Evolutionary conservation across 2,797 vertebrate genomes (phyloP).

Genomic region (Peromyscus eremicus): DNA sequence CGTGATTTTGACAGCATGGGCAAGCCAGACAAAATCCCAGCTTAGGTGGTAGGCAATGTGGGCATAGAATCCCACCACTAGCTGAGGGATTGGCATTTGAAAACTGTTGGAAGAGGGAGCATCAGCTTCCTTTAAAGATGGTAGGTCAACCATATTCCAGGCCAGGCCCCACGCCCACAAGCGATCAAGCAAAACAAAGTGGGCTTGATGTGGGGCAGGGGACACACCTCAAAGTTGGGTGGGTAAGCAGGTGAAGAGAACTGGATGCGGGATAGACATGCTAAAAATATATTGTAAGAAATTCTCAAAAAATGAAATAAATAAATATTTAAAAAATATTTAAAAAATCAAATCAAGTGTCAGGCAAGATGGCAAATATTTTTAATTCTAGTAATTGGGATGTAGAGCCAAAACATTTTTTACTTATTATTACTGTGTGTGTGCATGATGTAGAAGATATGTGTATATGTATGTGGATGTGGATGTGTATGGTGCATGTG

Average conservation of each 20-base stretch:
- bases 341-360: background rate
- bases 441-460: no score
- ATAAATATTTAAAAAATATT: no score
- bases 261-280: background rate
- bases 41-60: background rate
- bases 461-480: no score
- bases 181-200: no score
- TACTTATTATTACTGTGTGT: background rate
- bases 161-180: background rate
- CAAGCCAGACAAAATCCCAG: background rate
- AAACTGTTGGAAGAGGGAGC: background rate
- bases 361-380: background rate
- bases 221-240: background rate
- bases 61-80: background rate
- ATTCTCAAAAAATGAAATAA: background rate
- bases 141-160: background rate
- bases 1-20: background rate
- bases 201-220: background rate
- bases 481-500: no score
- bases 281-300: background rate
- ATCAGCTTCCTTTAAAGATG: background rate
- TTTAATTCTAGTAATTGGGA: background rate
- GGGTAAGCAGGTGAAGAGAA: background rate
- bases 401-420: background rate
- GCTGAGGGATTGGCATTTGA: background rate